Evolutionary conservation across 2,797 vertebrate genomes (phyloP).

Genomic region (Anableps anableps): DNA sequence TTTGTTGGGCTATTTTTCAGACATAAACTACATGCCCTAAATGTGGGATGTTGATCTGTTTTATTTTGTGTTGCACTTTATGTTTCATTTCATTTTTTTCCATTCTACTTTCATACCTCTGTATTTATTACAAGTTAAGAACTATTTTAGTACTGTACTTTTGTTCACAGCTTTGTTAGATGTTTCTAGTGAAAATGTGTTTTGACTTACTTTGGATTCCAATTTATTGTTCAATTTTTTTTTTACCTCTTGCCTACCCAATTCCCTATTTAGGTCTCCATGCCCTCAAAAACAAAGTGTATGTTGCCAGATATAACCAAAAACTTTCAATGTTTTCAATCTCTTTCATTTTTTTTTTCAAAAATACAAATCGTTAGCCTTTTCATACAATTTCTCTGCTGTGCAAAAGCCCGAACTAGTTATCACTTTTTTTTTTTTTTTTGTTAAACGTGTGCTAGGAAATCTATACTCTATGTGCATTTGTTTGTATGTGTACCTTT

Average conservation of each 20-base stretch:
- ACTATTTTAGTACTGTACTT: too few relatives aligned
- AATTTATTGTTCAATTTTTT: not conserved
- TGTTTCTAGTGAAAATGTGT: too few relatives aligned
- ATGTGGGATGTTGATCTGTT: not conserved
- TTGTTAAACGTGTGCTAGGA: too few relatives aligned
- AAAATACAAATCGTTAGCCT: too few relatives aligned
- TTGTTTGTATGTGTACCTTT: too few relatives aligned
- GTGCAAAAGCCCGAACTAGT: too few relatives aligned
- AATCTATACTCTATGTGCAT: too few relatives aligned
- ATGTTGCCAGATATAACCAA: not conserved
- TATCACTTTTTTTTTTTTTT: too few relatives aligned
- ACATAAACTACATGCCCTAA: conserved; percentile 31
- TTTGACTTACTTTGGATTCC: not conserved
- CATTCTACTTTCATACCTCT: not conserved
- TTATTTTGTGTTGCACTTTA: not conserved
- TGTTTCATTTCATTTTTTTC: not conserved
- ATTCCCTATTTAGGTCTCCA: not conserved
- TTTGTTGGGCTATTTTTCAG: conserved; percentile 41
- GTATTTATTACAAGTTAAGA: not conserved
- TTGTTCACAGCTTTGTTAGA: too few relatives aligned
- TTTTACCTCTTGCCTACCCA: not conserved
- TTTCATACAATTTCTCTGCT: too few relatives aligned
- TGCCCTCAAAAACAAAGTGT: not conserved
- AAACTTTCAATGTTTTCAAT: not conserved
- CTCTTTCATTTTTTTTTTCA: too few relatives aligned